A percentile compares a stretch with the other conserved stretches of the same genome.
Conservation (phyloP, 2,113 vertebrate species). For the Equus quagga region DNA sequence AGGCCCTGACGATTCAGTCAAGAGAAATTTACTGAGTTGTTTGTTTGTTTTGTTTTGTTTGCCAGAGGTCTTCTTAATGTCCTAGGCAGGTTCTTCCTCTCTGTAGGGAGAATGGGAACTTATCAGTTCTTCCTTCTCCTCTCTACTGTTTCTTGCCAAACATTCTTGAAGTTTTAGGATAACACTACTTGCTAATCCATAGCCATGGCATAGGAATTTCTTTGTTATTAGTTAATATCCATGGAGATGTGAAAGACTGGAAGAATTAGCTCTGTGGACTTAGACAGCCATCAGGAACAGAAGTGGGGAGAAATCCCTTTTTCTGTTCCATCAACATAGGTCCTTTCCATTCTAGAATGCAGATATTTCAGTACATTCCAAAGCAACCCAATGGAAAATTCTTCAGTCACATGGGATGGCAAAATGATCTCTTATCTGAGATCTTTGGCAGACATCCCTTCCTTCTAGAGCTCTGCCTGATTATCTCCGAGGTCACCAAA, state of each 20-base stretch:
- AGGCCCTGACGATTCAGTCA: neutral
- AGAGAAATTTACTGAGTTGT: neutral
- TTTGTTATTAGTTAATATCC: neutral
- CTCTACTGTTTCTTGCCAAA: neutral
- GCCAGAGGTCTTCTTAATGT: neutral
- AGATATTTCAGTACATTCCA: neutral
- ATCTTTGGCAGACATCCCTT: neutral
- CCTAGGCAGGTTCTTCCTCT: neutral
- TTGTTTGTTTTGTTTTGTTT: neutral
- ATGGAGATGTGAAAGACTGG: neutral
- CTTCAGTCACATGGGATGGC: neutral
- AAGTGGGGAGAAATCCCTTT: neutral
- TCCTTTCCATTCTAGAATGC: neutral
- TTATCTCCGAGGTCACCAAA: neutral
- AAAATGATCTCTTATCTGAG: neutral
- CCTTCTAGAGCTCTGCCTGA: neutral
- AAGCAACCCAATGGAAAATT: neutral
- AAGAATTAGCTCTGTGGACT: neutral
- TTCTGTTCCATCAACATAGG: neutral
- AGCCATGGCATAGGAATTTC: neutral
- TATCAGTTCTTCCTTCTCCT: neutral
- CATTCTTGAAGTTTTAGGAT: neutral
- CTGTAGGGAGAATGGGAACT: neutral
- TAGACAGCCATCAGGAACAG: neutral
- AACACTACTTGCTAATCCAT: neutral